Evolutionary conservation across 2,888 invertebrate genomes (phyloP), one percentile per base, ranked within the genome.

Genomic region (Chloroclysta siterata): DNA sequence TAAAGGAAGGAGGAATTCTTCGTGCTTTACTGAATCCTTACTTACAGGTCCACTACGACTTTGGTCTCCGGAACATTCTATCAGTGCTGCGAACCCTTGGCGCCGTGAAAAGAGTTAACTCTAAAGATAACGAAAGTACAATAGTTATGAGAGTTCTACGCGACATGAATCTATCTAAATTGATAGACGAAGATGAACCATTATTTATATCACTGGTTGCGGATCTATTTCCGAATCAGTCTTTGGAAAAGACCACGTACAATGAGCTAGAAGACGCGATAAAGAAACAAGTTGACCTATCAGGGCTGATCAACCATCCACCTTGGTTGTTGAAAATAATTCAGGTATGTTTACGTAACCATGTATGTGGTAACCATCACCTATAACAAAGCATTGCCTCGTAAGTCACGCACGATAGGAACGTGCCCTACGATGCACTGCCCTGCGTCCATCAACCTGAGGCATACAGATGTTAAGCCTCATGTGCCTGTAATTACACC

Each of bases 121-220:
- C 95, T 8, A 97, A 97, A 88, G 99, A 99, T 87, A 96, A 97
- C 47, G 99, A 99, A 89, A 97, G 98, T 79, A 98, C 98, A 13
- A 99, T 98, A 72, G 99, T 99, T 13, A 99, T 99, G 99, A 93
- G 98, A 77, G 98, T 99, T 11, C 91, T 99, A n/a, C 94, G 99
- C 72, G 99, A 99, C 83, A 99, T 99, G 99, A 99, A 99, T 93
- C 93, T 99, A 15, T 99, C 99, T 4, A 99, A 99, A 88, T 92
- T 99, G 55, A 99, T 98, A 73, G 99, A 99, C 81, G 99, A 99
- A 86, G 99, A 99, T 83, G 99, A 99, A 81, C 99, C 99, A 0
- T 94, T 99, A n/a, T 99, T 99, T 83, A 97, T 98, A 89, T 99
- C 99, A 0, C 91, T 99, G 47, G 98, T 99, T 28, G 97, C 98